phyloP scores from a whole-genome alignment of 2,113 vertebrate species.

The Addax nasomaculatus region DNA sequence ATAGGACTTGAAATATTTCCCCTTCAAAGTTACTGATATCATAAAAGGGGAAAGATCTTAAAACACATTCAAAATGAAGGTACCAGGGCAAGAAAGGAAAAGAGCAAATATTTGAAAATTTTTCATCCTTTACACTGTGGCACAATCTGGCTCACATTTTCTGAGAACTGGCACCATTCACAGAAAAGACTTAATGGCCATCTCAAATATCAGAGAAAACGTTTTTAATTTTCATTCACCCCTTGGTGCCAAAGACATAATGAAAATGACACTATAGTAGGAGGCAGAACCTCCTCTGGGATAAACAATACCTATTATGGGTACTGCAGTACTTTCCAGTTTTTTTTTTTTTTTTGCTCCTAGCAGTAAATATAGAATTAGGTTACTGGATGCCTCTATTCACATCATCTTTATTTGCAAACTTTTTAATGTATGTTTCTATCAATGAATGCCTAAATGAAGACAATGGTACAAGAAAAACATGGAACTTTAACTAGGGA shows the following conservation, averaged over 20 bases:
- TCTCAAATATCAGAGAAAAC: background rate
- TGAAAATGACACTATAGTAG: background rate
- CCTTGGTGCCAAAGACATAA: background rate
- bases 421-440: no score
- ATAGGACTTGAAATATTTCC: background rate
- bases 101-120: background rate
- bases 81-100: background rate
- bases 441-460: no score
- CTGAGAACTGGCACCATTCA: background rate
- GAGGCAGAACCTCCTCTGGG: no score
- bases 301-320: background rate
- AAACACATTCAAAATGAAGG: background rate
- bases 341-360: background rate
- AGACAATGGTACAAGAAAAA: no score
- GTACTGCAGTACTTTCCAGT: background rate
- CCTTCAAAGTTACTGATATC: rapidly evolving
- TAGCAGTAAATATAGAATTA: no score
- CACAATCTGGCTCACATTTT: background rate
- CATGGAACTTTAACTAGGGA: no score
- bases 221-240: background rate
- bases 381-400: no score
- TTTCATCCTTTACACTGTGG: background rate
- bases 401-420: rapidly evolving
- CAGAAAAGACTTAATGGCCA: background rate
- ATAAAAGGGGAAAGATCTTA: background rate